Evolutionary conservation across 1,140 invertebrate genomes (phyloP), one percentile per base, ranked within the genome.

Genomic region (Listronotus oregonensis): DNA sequence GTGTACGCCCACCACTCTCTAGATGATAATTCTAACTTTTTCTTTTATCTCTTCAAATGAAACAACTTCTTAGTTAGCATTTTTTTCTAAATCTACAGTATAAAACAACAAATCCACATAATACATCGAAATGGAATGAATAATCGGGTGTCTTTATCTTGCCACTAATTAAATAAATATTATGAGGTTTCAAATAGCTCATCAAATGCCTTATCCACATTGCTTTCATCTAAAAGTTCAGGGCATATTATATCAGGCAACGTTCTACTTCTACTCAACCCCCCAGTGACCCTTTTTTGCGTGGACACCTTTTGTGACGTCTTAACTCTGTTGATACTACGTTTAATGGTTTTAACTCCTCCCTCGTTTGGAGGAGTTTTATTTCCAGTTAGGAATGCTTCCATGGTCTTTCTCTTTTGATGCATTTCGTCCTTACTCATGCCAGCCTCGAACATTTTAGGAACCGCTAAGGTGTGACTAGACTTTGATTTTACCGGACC

Each of bases 401-500:
- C 89, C 42, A 94, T 87, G 5, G 91, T 91, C 37, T 85, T 84
- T 71, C 89, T 86, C 80, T 93, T 94, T 32, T 87, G 85, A 9
- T 84, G 81, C 8, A 92, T 78, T 63, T 87, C 85, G n/a, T 89
- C 85, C 55, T 87, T 88, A 7, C 86, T 83, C 58, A 91, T 86
- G 18, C 89, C 87, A 6, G 90, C 90, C 76, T 94, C 91, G 76
- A 84, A 94, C 65, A 93, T 87, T 66, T 87, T 91, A 0, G 90
- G 88, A 15, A 89, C 81, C 9, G 85, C 84, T 65, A 91, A 77
- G 4, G 87, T 82, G 64, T 90, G 87, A 69, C 88, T 88, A 0
- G 90, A 91, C 67, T 89, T 91, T 1, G 88, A 84, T 69, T 89
- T 87, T 14, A 86, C 81, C 1, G 44, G 55, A 40, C 65, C 68